A percentile compares a stretch with the other conserved stretches of the same genome.
Evolutionary conservation across 2,113 vertebrate genomes (phyloP).

Genomic region (Synchiropus splendidus): DNA sequence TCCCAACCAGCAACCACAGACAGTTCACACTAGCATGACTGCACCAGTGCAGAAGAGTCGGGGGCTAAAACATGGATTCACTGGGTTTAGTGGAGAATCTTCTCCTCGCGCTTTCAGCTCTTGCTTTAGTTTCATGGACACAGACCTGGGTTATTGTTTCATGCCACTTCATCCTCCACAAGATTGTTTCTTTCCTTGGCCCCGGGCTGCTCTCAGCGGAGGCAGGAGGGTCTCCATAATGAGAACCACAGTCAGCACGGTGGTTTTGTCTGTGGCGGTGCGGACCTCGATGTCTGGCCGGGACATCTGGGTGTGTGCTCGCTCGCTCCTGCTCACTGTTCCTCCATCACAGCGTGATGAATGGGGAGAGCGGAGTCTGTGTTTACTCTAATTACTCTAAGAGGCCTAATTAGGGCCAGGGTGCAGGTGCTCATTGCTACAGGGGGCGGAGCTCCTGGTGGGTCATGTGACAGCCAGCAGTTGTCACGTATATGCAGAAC

Average conservation of each 20-base stretch:
- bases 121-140: slow-evolving; percentile 50
- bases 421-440: slow-evolving; percentile 13
- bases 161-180: slow-evolving; percentile 63
- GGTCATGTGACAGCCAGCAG: too few relatives aligned
- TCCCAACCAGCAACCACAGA: slow-evolving; percentile 12
- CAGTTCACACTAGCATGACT: slow-evolving; percentile 29
- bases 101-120: slow-evolving; percentile 34
- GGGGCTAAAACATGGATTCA: slow-evolving; percentile 47
- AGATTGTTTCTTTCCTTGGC: slow-evolving; percentile 50
- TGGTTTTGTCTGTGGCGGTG: slow-evolving; percentile 22
- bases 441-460: slow-evolving; percentile 8
- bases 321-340: too few relatives aligned
- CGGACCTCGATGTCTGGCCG: slow-evolving; percentile 18
- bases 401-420: slow-evolving; percentile 62
- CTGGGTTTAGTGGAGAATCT: slow-evolving; percentile 45
- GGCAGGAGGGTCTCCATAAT: slow-evolving; percentile 36
- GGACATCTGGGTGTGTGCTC: slow-evolving; percentile 12
- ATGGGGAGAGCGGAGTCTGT: slow-evolving; percentile 58
- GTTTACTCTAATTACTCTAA: slow-evolving; percentile 67
- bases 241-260: slow-evolving; percentile 38
- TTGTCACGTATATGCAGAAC: slow-evolving; percentile 33
- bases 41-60: slow-evolving; percentile 33
- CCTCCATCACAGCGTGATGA: slow-evolving; percentile 48
- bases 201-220: slow-evolving; percentile 38
- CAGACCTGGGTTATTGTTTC: slow-evolving; percentile 54